A percentile compares a stretch with the other conserved stretches of the same genome.
Evolutionary conservation across 2,888 invertebrate species (phyloP).

Genomic region (Aphidoletes aphidimyza): DNA sequence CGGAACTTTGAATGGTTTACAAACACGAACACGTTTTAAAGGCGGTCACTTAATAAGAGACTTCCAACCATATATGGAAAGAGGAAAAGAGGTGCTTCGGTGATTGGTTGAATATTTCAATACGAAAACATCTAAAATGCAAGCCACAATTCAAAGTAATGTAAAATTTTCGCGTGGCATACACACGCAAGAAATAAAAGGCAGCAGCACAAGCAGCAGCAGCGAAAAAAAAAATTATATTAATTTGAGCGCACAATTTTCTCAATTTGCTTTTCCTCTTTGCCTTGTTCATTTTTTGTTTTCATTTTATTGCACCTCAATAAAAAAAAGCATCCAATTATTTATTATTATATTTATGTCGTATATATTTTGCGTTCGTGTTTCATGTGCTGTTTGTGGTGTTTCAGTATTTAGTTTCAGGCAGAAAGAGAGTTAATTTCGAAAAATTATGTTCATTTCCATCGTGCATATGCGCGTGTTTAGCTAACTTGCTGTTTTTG

Average conservation of each 20-base stretch:
- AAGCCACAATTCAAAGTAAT: background rate
- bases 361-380: background rate
- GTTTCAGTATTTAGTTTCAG: background rate
- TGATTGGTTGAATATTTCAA: background rate
- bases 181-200: background rate
- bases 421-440: slow-evolving; percentile 17
- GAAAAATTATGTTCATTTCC: slow-evolving; percentile 19
- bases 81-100: slow-evolving; percentile 6
- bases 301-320: slow-evolving; percentile 47
- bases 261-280: background rate
- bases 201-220: background rate
- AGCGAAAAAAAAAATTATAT: background rate
- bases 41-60: background rate
- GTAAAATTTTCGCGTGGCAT: background rate
- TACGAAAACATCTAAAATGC: too few relatives aligned
- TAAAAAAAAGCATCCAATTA: slow-evolving; percentile 40
- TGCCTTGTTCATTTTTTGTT: background rate
- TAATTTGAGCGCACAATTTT: slow-evolving; percentile 34
- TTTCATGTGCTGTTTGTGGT: background rate
- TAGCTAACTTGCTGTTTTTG: background rate
- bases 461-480: slow-evolving; percentile 30
- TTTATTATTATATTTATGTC: slow-evolving; percentile 33
- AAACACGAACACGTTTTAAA: background rate
- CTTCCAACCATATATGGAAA: background rate
- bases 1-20: background rate